phyloP scores from a whole-genome alignment of 2,113 vertebrate genomes.

The Corydoras sp. region DNA sequence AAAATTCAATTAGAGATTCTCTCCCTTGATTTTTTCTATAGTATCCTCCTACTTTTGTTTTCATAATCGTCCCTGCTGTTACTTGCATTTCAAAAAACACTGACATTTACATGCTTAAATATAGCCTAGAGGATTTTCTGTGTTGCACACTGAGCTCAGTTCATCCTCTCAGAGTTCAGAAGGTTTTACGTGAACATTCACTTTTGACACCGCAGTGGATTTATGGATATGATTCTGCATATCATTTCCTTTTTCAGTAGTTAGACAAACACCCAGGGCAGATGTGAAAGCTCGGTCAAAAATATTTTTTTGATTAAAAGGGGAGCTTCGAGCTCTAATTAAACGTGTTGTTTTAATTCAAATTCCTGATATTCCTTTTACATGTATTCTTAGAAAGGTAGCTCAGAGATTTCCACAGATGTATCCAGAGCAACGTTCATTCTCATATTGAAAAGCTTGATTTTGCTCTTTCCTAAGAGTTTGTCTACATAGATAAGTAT shows the following conservation, averaged over 20 bases:
- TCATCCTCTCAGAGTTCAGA: constrained; percentile 1
- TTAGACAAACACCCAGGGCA: constrained; percentile 35
- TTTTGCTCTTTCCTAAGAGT: constrained; percentile 10
- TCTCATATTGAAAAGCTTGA: constrained; percentile 19
- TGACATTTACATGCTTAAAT: constrained; percentile 33
- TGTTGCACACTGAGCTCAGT: constrained; percentile 18
- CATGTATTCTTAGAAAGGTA: background rate
- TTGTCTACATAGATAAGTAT: constrained; percentile 9
- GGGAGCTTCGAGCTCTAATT: constrained; percentile 4
- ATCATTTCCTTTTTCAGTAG: constrained; percentile 38
- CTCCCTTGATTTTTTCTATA: constrained; percentile 15
- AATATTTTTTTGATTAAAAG: constrained; percentile 16
- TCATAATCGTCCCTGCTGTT: constrained; percentile 9
- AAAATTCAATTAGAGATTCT: background rate
- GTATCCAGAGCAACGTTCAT: constrained; percentile 13
- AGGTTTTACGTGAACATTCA: constrained; percentile 10
- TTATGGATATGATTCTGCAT: constrained; percentile 31
- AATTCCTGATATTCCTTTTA: constrained; percentile 23
- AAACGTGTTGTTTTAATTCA: constrained; percentile 32
- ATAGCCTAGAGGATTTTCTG: constrained; percentile 23
- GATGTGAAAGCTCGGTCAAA: constrained; percentile 18
- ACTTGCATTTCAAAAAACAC: constrained; percentile 23
- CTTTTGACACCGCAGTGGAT: constrained; percentile 40
- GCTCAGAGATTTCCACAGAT: constrained; percentile 4
- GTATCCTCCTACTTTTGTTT: constrained; percentile 6